Base-by-base conservation (phyloP, 2,113 vertebrate genomes). In the Malurus cyaneus region DNA sequence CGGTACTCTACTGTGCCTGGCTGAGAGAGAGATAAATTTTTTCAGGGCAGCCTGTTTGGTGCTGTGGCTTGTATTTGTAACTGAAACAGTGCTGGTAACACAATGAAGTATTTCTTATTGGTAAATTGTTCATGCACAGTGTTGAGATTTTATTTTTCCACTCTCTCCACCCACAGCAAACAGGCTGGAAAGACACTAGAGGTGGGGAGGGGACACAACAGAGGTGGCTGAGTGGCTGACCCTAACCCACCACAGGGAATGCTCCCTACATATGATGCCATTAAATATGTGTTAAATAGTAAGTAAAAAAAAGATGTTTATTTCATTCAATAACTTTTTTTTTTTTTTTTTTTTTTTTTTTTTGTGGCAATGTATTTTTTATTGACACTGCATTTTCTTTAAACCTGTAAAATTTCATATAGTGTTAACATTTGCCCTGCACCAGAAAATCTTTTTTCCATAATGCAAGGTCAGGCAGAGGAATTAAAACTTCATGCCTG, bases 161-260 rank as follows among this genome's bases (percentile, higher is more conserved):
- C 5, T 4, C 2, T 47, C 25, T 26, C 11, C 5, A 73, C 6
- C 11, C 12, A 17, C 12, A 74, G 4, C 0, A 1, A 41, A 8
- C 5, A 52, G 16, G 3, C 3, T 69, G 14, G 5, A 31, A n/a
- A 18, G 9, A n/a, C 4, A 23, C 7, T 32, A 34, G 17, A 24
- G 2, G 1, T 1, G 77, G 23, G 8, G 8, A 41, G 11, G 3
- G 18, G 4, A 26, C 5, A 29, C 5, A 39, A 2, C 5, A 14
- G 14, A 31, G 18, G 54, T 18, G 49, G 8, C 11, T 50, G 28
- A 80, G 54, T 18, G 49, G 8, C 11, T 50, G 28, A 80, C 1
- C 18, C 3, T 13, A 21, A 1, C 3, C 52, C 9, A 44, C 10
- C 16, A 28, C 15, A 66, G 18, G 3, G 16, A 20, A 20, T 56